A percentile compares a stretch with the other conserved stretches of the same genome.
Evolutionary conservation across 2,888 invertebrate genomes (phyloP).

Genomic region (Eupithecia subfuscata): DNA sequence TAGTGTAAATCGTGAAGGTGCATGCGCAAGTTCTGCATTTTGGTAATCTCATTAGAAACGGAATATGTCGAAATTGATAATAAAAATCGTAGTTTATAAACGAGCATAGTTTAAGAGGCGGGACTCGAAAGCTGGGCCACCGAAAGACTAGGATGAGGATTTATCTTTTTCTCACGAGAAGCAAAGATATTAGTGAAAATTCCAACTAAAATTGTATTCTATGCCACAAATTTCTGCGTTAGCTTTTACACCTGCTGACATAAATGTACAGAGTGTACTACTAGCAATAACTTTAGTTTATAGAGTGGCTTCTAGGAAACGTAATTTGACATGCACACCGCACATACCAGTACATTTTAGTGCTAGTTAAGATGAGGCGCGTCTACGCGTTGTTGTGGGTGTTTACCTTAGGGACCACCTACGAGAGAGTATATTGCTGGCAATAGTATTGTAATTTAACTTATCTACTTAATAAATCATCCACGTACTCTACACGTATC

Average conservation of each 20-base stretch:
- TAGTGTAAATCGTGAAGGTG: too few relatives aligned
- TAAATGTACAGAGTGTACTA: conserved; percentile 60
- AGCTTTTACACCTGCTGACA: conserved; percentile 78
- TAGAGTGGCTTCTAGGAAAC: conserved; percentile 12
- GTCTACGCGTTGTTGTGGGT: neutral
- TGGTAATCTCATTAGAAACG: neutral
- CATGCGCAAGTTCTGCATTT: too few relatives aligned
- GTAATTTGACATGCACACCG: conserved; percentile 1
- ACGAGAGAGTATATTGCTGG: neutral
- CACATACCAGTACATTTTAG: neutral
- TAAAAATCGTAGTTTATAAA: neutral
- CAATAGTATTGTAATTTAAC: neutral
- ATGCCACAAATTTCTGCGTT: conserved; percentile 66
- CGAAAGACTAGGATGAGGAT: neutral
- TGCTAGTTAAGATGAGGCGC: neutral
- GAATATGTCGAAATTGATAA: neutral
- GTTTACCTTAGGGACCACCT: neutral
- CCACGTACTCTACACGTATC: neutral
- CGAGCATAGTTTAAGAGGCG: too few relatives aligned
- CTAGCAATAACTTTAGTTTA: conserved; percentile 25
- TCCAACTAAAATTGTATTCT: conserved; percentile 42
- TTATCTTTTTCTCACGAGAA: neutral
- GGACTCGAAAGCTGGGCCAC: neutral
- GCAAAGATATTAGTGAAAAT: neutral
- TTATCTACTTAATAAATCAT: neutral